Conservation (phyloP, 2,888 invertebrate species). For the Syrphus vitripennis region DNA sequence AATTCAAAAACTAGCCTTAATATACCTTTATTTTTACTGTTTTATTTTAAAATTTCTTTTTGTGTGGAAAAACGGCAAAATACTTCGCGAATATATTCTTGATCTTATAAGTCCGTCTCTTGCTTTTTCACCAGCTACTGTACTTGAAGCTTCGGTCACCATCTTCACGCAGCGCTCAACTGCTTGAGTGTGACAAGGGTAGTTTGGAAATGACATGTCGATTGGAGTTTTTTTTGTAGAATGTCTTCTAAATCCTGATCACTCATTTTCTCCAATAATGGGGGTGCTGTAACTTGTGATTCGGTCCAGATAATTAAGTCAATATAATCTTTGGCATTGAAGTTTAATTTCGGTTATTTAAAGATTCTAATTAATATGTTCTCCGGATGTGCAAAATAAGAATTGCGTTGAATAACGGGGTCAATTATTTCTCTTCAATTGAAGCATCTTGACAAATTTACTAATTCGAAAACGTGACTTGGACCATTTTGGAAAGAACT, state of each 20-base stretch:
- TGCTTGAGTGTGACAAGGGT: background rate
- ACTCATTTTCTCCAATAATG: background rate
- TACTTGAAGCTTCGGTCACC: background rate
- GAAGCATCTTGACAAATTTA: background rate
- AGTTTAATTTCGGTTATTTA: background rate
- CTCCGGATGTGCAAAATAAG: background rate
- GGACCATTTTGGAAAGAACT: background rate
- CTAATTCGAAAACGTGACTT: background rate
- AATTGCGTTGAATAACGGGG: background rate
- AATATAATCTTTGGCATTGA: background rate
- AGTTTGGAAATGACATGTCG: background rate
- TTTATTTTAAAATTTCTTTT: background rate
- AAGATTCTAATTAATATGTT: background rate
- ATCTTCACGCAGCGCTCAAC: background rate
- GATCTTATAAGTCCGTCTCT: background rate
- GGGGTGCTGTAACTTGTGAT: background rate
- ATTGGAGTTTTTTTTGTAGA: background rate
- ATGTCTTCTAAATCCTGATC: background rate
- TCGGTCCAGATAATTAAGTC: background rate
- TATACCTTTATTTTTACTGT: background rate
- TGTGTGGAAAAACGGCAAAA: background rate
- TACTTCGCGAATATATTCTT: background rate
- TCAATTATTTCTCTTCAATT: background rate
- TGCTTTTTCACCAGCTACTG: background rate
- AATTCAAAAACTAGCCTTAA: background rate